phyloP scores from a whole-genome alignment of 2,113 vertebrate species.

The Capricornis sumatraensis region DNA sequence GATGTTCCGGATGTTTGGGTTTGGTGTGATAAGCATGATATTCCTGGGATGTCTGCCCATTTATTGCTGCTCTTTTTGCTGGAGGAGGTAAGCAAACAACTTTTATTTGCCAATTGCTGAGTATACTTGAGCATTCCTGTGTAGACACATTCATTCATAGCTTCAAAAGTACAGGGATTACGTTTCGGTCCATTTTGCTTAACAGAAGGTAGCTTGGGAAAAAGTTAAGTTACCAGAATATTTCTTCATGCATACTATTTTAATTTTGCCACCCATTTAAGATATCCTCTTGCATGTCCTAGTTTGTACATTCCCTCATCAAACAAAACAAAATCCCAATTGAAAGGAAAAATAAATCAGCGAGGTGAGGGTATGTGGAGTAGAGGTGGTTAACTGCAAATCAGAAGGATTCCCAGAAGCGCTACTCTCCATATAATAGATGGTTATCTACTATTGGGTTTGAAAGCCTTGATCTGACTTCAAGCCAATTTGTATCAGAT shows the following conservation, averaged over 20 bases:
- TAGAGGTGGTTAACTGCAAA: neutral
- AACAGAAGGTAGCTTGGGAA: neutral
- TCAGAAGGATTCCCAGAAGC: neutral
- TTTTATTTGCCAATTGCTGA: constrained; percentile 9
- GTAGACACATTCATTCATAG: neutral
- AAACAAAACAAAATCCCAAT: neutral
- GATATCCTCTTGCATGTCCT: neutral
- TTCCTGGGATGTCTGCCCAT: constrained; percentile 63
- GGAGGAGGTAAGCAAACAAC: constrained; percentile 71
- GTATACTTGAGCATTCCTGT: constrained; percentile 21
- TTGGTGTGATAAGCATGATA: constrained; percentile 40
- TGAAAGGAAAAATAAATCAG: neutral
- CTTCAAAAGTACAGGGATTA: neutral
- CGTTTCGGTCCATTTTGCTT: neutral
- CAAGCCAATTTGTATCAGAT: neutral
- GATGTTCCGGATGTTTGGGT: constrained; percentile 58
- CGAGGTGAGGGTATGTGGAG: neutral
- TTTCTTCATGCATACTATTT: neutral
- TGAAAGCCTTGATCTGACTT: neutral
- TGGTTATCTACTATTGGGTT: neutral
- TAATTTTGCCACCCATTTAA: neutral
- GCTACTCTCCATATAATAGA: neutral
- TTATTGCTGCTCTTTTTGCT: constrained; percentile 53
- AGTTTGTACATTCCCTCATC: neutral
- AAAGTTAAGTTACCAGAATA: neutral